These are phyloP conservation scores for Drosophila virilis DNA, from an alignment of 1,140 invertebrate genomes.

Conservation along the genomic window DNA sequence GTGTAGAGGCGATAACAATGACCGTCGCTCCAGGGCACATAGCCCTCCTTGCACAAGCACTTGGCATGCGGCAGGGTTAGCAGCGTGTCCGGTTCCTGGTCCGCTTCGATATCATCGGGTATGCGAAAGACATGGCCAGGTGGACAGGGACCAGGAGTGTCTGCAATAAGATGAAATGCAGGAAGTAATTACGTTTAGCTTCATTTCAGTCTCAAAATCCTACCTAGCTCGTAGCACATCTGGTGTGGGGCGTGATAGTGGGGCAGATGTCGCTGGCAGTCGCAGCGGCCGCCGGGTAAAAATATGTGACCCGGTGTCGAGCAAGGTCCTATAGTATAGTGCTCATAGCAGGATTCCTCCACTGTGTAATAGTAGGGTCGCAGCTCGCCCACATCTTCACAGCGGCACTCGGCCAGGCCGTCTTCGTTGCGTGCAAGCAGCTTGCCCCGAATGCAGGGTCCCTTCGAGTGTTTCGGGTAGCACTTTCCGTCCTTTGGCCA, in stretches of 20 bases:
- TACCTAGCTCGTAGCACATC: constrained; percentile 91
- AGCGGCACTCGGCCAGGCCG: constrained; percentile 86
- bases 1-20: constrained; percentile 91
- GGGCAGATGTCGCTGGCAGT: constrained; percentile 88
- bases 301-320: constrained; percentile 89
- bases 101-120: constrained; percentile 60
- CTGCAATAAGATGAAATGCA: constrained; percentile 75
- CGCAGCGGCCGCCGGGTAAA: constrained; percentile 89
- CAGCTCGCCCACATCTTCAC: constrained; percentile 84
- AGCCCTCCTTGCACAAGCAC: constrained; percentile 89
- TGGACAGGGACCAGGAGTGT: constrained; percentile 88
- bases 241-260: constrained; percentile 89
- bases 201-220: constrained; percentile 36
- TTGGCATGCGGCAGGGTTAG: constrained; percentile 83
- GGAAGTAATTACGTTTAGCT: too few species aligned
- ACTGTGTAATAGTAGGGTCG: constrained; percentile 85
- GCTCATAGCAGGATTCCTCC: constrained; percentile 89
- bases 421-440: constrained; percentile 87
- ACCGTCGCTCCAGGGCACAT: constrained; percentile 88
- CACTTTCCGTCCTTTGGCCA: constrained; percentile 90
- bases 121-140: constrained; percentile 89
- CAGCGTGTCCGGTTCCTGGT: constrained; percentile 35
- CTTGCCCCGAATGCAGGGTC: constrained; percentile 90
- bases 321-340: constrained; percentile 91
- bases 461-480: constrained; percentile 88